Evolutionary conservation across 2,797 vertebrate species (phyloP).

Genomic region (Heterohyrax brucei): DNA sequence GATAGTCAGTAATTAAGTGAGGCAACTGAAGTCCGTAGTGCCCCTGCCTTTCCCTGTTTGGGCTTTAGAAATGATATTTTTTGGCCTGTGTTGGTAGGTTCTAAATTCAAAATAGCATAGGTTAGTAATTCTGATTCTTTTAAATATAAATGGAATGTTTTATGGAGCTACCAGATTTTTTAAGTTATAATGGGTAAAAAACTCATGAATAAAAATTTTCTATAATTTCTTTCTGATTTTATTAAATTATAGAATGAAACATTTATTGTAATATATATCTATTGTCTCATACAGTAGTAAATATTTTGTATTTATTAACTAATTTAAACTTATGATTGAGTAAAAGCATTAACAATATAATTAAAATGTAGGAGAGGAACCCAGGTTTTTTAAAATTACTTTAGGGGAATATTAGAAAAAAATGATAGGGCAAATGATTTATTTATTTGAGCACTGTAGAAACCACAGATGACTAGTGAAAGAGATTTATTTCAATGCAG

Average conservation of each 20-base stretch:
- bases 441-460: constrained; percentile 40
- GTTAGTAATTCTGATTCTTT: constrained; percentile 58
- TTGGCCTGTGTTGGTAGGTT: constrained; percentile 37
- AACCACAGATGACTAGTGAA: constrained; percentile 41
- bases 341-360: constrained; percentile 63
- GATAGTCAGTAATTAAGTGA: neutral
- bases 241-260: constrained; percentile 53
- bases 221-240: constrained; percentile 67
- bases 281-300: constrained; percentile 59
- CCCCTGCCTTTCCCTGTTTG: constrained; percentile 45
- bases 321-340: constrained; percentile 65
- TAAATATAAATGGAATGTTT: constrained; percentile 30
- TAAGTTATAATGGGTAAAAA: neutral
- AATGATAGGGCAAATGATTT: neutral
- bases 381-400: constrained; percentile 43
- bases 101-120: constrained; percentile 56
- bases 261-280: constrained; percentile 49
- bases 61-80: constrained; percentile 59
- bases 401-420: constrained; percentile 29
- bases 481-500: constrained; percentile 43
- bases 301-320: neutral
- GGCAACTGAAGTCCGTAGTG: constrained; percentile 27
- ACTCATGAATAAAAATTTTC: neutral
- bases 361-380: constrained; percentile 53
- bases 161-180: neutral